A percentile compares a stretch with the other conserved stretches of the same genome.
Conservation (phyloP, 2,888 invertebrate species). For the Andrena camellia region DNA sequence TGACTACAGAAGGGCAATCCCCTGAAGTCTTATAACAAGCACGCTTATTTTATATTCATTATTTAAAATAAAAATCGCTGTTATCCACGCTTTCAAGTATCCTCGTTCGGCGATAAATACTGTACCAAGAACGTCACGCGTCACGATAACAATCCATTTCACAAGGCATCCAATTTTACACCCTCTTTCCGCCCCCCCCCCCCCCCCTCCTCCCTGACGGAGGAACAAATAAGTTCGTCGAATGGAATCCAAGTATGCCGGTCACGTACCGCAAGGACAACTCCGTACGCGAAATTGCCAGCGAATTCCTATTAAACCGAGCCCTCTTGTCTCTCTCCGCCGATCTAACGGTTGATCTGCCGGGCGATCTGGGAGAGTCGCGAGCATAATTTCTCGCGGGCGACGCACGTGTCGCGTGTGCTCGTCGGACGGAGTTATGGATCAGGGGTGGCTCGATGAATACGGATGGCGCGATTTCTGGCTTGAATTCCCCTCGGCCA, state of each 20-base stretch:
- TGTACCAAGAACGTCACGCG: background rate
- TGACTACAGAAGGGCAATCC: background rate
- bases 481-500: constrained; percentile 3
- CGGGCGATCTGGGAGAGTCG: constrained; percentile 51
- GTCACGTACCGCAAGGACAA: constrained; percentile 66
- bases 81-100: background rate
- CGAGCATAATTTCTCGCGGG: constrained; percentile 59
- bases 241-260: constrained; percentile 45
- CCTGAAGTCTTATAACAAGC: background rate
- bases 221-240: constrained; percentile 36
- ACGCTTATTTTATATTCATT: background rate
- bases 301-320: constrained; percentile 66
- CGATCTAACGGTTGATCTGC: constrained; percentile 62
- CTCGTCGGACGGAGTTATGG: constrained; percentile 27
- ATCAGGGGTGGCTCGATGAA: constrained; percentile 57
- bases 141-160: constrained; percentile 42
- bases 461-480: constrained; percentile 58
- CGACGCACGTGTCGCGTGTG: constrained; percentile 30
- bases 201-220: background rate
- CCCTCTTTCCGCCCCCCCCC: background rate
- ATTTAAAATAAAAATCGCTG: too few species aligned
- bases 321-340: constrained; percentile 44
- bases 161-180: constrained; percentile 45
- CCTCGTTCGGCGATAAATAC: background rate
- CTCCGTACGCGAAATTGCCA: constrained; percentile 63